A percentile compares a stretch with the other conserved stretches of the same genome.
These are phyloP conservation scores for Bombus confusus DNA, from an alignment of 1,140 invertebrate genomes.

Conservation along the genomic window DNA sequence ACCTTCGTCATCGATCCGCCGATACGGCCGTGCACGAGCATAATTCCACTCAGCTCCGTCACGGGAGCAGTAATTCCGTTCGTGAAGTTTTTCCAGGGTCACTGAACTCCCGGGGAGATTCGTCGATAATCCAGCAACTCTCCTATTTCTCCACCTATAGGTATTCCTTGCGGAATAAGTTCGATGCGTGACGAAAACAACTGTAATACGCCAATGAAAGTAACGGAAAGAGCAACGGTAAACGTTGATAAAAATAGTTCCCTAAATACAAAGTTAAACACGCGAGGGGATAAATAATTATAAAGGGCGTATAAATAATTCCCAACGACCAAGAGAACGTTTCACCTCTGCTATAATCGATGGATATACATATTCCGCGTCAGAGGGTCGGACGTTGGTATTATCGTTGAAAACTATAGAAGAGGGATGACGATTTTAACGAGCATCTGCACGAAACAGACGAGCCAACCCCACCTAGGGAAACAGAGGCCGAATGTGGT, in stretches of 20 bases:
- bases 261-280: not conserved
- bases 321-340: no score
- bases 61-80: conserved; percentile 52
- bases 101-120: conserved; percentile 48
- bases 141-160: not conserved
- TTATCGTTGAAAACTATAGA: not conserved
- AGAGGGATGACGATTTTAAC: conserved; percentile 18
- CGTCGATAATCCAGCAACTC: conserved; percentile 40
- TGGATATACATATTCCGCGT: not conserved
- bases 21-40: conserved; percentile 21
- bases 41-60: conserved; percentile 41
- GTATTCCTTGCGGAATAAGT: not conserved
- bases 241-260: not conserved
- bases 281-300: conserved; percentile 21
- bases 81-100: conserved; percentile 55
- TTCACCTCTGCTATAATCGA: not conserved
- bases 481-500: not conserved
- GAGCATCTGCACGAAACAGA: conserved; percentile 5
- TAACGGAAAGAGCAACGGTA: not conserved
- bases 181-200: not conserved
- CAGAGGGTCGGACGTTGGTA: not conserved
- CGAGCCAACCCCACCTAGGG: not conserved
- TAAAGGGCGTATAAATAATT: conserved; percentile 1
- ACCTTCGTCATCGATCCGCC: conserved; percentile 56
- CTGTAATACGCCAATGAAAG: not conserved